Conservation (phyloP, 2,113 vertebrate genomes). For the Odontesthes bonariensis region DNA sequence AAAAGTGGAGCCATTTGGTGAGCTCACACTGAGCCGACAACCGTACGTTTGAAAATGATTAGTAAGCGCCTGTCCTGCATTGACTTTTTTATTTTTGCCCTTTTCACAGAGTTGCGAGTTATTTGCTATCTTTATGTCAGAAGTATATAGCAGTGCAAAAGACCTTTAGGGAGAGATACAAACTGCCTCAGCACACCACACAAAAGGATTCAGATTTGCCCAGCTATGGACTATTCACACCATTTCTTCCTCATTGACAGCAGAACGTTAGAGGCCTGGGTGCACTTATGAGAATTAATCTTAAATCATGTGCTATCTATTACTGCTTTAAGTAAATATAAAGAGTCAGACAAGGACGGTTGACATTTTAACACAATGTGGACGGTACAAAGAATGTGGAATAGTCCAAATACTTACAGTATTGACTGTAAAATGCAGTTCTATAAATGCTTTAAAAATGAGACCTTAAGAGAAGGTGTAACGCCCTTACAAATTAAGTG, state of each 20-base stretch:
- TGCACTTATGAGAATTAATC: too few species aligned
- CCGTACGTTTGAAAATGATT: constrained; percentile 4
- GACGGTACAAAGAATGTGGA: too few species aligned
- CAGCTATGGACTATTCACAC: background rate
- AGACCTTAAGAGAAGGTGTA: too few species aligned
- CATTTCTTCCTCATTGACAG: background rate
- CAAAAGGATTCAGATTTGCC: background rate
- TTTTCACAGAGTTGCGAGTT: background rate
- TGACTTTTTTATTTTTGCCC: background rate
- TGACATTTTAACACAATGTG: too few species aligned
- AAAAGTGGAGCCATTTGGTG: constrained; percentile 19
- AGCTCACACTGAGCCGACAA: constrained; percentile 10
- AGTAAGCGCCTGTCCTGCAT: background rate
- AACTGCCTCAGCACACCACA: background rate
- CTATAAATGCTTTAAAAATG: too few species aligned
- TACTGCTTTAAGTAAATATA: too few species aligned
- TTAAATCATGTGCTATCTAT: too few species aligned
- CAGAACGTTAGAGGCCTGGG: background rate
- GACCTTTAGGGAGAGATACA: background rate
- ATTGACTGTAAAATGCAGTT: too few species aligned
- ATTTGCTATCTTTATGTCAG: background rate
- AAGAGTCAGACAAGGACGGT: too few species aligned
- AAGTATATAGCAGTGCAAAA: background rate
- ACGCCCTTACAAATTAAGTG: too few species aligned
- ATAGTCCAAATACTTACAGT: too few species aligned